phyloP scores from a whole-genome alignment of 2,797 vertebrate species.

The Setipinna tenuifilis region DNA sequence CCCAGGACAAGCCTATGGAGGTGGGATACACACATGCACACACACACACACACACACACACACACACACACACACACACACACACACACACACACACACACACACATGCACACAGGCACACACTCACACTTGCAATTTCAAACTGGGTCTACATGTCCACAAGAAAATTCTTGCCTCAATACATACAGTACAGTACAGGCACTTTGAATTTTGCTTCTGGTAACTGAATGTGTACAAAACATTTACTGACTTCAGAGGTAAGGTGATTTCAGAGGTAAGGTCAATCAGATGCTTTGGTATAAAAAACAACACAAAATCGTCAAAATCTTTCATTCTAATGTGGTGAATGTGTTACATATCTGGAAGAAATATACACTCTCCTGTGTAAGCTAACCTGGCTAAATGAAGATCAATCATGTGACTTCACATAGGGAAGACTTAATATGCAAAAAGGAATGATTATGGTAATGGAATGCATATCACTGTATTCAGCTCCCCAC shows the following conservation, averaged over 20 bases:
- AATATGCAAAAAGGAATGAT: not conserved
- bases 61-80: not conserved
- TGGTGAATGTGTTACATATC: no score
- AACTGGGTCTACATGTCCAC: no score
- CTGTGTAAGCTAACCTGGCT: not conserved
- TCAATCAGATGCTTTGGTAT: no score
- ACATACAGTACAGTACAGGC: no score
- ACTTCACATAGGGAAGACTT: not conserved
- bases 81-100: not conserved
- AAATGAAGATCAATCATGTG: not conserved
- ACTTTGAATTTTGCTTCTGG: no score
- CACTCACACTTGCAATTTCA: not conserved
- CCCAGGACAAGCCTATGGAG: not conserved
- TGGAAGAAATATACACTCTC: not conserved
- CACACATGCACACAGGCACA: not conserved
- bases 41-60: not conserved
- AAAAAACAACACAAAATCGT: no score
- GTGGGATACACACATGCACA: not conserved
- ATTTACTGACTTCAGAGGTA: no score
- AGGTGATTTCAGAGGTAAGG: no score
- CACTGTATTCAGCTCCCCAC: not conserved
- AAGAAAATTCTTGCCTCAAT: no score
- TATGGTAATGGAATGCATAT: slow-evolving; percentile 21
- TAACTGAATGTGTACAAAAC: no score
- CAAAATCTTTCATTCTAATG: no score